Base-by-base conservation (phyloP, 1,140 invertebrate species). In the Drosophila navojoa region DNA sequence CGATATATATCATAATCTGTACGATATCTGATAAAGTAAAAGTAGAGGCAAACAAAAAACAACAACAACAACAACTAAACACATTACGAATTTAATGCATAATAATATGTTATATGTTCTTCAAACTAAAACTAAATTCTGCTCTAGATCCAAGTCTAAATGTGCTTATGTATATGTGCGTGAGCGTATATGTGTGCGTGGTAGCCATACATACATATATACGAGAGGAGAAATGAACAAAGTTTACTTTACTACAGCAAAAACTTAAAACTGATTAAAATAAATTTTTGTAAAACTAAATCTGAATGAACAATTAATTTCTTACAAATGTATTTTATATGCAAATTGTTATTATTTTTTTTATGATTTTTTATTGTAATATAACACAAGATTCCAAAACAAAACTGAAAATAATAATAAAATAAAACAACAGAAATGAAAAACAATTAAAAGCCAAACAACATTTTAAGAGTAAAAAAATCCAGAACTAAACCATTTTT, bases 61-160 rank as follows among this genome's bases (percentile, higher is more conserved):
- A 19, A 22, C 2, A 22, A 22, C 0, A 22, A 22, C 19, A 22
- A 22, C 19, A 22, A 22, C 19, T 9, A 40, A 40, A 60, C 42
- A 45, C 57, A 50, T 50, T 79, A 87, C 76, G 82, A 86, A 86
- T 79, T 86, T 81, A 87, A 82, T 54, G 63, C n/a, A n/a, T n/a
- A 47, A 16, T 50, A 71, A 55, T 47, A 44, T 59, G 50, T 29
- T 67, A 52, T 50, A 40, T 59, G 13, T 50, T 22, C 3, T 22
- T 22, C 19, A 47, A 44, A 44, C 11, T 13, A 44, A 44, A 44
- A 44, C 11, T 4, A 16, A n/a, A 15, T 50, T 44, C 42, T 44
- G 29, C 61, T 67, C 67, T 67, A 85, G 75, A 76, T 58, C 63
- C 60, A 38, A 38, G 72, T 84, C 63, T 84, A 71, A 84, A 77